These are phyloP conservation scores for Psittacus erithacus DNA, from an alignment of 2,113 vertebrate genomes.

Conservation along the genomic window DNA sequence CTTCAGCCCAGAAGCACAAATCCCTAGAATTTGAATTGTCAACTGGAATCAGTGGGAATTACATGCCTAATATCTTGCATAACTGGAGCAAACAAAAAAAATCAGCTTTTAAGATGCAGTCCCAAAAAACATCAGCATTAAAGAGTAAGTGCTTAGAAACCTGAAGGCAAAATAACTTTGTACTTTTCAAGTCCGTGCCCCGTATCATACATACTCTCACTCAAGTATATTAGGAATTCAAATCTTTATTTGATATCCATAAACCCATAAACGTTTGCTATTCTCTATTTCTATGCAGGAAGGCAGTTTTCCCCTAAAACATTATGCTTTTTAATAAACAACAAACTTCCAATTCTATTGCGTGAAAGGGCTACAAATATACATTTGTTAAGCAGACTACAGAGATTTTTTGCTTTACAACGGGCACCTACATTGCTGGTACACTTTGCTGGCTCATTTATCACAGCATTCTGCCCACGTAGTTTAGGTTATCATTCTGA, in stretches of 20 bases:
- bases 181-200: slow-evolving; percentile 45
- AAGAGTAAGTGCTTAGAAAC: background rate
- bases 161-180: background rate
- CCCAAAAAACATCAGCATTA: background rate
- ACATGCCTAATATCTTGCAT: background rate
- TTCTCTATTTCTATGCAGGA: slow-evolving; percentile 79
- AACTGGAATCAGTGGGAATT: background rate
- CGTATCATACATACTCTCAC: slow-evolving; percentile 80
- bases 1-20: slow-evolving; percentile 1
- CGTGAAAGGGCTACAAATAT: slow-evolving; percentile 81
- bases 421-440: slow-evolving; percentile 72
- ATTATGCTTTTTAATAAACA: slow-evolving; percentile 75
- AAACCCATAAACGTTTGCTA: slow-evolving; percentile 81
- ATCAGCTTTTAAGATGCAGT: background rate
- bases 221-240: slow-evolving; percentile 81
- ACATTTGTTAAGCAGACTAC: slow-evolving; percentile 80
- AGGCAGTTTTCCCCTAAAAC: slow-evolving; percentile 77
- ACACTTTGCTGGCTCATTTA: slow-evolving; percentile 69
- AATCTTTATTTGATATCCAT: slow-evolving; percentile 84
- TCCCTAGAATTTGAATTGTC: background rate
- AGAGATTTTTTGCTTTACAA: slow-evolving; percentile 79
- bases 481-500: slow-evolving; percentile 50
- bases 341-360: slow-evolving; percentile 78
- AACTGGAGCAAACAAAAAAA: background rate
- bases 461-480: slow-evolving; percentile 61